These are phyloP conservation scores for Rhinatrema bivittatum DNA, from an alignment of 2,797 vertebrate species.

Conservation along the genomic window DNA sequence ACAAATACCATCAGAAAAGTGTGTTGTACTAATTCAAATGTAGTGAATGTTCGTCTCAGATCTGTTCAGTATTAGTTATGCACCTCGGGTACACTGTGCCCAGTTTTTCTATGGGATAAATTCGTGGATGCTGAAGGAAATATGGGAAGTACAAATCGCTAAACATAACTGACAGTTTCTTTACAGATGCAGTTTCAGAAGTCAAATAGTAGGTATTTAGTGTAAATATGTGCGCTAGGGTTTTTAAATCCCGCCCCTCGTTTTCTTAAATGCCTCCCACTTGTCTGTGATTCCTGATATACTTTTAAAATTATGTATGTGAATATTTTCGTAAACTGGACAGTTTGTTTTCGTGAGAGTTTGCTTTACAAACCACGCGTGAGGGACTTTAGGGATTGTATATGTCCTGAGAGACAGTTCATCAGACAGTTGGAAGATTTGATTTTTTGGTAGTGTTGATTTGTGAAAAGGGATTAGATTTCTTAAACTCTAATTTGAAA, in stretches of 20 bases:
- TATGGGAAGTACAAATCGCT: constrained; percentile 13
- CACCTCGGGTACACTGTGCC: no score
- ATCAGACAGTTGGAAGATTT: constrained; percentile 1
- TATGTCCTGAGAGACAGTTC: constrained; percentile 1
- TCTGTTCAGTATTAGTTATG: no score
- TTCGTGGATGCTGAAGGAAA: constrained; percentile 21
- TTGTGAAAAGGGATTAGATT: no score
- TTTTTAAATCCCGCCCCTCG: not conserved
- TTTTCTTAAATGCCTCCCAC: not conserved
- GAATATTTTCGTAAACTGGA: constrained; percentile 10
- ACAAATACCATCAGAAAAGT: no score
- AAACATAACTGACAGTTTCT: constrained; percentile 10
- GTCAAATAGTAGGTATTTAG: constrained; percentile 1
- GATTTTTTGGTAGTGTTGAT: not conserved
- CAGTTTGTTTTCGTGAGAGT: no score
- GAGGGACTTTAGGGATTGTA: not conserved
- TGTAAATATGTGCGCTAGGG: not conserved
- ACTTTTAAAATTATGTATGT: constrained; percentile 2
- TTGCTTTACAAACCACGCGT: constrained; percentile 3
- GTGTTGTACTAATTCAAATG: no score
- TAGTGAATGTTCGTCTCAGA: no score
- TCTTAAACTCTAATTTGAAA: no score
- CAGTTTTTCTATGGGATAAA: no score
- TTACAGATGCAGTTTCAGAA: constrained; percentile 8
- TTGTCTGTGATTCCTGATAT: not conserved